phyloP scores from a whole-genome alignment of 2,797 vertebrate genomes.

The Notoglanidium macrostoma region DNA sequence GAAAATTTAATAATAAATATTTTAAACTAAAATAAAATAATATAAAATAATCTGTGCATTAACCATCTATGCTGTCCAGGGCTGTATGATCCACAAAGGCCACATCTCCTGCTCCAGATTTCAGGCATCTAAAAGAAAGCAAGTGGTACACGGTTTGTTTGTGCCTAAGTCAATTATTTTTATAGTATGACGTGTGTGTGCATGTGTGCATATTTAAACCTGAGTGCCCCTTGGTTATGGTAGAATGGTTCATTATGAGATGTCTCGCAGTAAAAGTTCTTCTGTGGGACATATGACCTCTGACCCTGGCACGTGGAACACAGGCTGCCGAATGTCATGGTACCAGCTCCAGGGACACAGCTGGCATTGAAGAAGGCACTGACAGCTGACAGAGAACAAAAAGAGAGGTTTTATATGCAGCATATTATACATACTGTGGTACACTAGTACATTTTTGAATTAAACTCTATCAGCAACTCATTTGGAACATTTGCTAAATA shows the following conservation, averaged over 20 bases:
- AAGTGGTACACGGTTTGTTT: neutral
- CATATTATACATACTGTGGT: neutral
- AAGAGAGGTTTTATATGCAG: neutral
- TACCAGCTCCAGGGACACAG: conserved; percentile 83
- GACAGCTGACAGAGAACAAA: conserved; percentile 70
- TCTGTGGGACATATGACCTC: conserved; percentile 83
- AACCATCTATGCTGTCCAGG: conserved; percentile 79
- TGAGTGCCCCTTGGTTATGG: conserved; percentile 86
- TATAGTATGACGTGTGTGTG: neutral
- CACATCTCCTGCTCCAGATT: conserved; percentile 81
- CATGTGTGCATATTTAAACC: conserved; percentile 65
- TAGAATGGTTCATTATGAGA: conserved; percentile 86
- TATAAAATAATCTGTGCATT: neutral
- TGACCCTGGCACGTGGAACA: conserved; percentile 84
- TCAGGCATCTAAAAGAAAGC: conserved; percentile 78
- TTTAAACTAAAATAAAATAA: neutral
- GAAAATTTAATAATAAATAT: neutral
- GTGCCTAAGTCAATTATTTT: neutral
- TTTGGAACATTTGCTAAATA: neutral
- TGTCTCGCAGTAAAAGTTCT: conserved; percentile 86
- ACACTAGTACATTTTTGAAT: neutral
- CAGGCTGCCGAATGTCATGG: conserved; percentile 72
- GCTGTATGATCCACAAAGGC: conserved; percentile 87
- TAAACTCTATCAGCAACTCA: neutral
- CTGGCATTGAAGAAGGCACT: conserved; percentile 84